Base-by-base conservation (phyloP, 2,113 vertebrate species). In the Fukomys damarensis region DNA sequence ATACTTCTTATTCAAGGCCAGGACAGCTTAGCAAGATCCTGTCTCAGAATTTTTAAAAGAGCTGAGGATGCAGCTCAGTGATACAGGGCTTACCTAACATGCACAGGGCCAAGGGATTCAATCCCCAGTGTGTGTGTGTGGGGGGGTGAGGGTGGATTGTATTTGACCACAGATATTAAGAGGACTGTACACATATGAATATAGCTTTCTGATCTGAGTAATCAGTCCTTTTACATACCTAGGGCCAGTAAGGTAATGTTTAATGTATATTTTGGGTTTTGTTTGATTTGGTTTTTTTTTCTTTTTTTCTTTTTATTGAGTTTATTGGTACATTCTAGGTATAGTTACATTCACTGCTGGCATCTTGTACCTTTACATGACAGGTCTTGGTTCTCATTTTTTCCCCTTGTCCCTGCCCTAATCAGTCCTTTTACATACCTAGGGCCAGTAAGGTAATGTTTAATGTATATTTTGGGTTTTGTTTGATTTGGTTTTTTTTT, bases 201-300 rank as follows among this genome's bases (percentile, higher is more conserved):
- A n/a, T 14, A 86, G 43, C 41, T 84, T 89, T 94, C 80, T 94
- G 68, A 43, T 70, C 49, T 84, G 76, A 88, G 68, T 93, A 49
- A 24, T 93, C 32, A 56, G n/a, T 76, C 65, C 43, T 79, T 46
- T 56, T 93, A 26, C 26, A 58, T 59, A 61, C 10, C 46, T 93
- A 80, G 24, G 28, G 32, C 17, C n/a, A n/a, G 11, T 70, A 28
- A 28, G 35, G 32, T 94, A 7, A 49, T 77, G n/a, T 68, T 80
- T 68, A 72, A 17, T 65, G 28, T 49, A 11, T 72, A 24, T 72
- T 38, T 72, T 41, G n/a, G 9, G 70, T 24, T 11, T 41, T n/a
- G n/a, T 72, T n/a, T 12, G 54, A 16, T 70, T 35, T 7, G 66
- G 35, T 70, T 72, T 72, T 72, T 72, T n/a, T n/a, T n/a, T n/a